These are phyloP conservation scores for Donacobius atricapilla DNA, from an alignment of 2,113 vertebrate genomes.

Conservation along the genomic window DNA sequence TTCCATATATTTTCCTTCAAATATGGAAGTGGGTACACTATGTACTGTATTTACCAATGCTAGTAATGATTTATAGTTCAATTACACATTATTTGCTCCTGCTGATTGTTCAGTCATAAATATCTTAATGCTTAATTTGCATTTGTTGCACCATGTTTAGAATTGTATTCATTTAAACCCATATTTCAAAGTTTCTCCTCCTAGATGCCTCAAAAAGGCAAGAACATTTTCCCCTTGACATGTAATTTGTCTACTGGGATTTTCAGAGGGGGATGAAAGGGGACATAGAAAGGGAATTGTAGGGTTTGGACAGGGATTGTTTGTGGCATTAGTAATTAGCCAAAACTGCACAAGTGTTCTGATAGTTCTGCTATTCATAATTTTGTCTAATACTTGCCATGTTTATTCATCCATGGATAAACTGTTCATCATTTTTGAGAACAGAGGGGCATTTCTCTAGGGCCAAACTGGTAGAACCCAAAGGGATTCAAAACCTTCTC, in stretches of 20 bases:
- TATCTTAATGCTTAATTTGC: slow-evolving; percentile 21
- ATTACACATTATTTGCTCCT: neutral
- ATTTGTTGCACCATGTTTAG: neutral
- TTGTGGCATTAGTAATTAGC: neutral
- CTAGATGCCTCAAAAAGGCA: neutral
- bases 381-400: neutral
- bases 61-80: neutral
- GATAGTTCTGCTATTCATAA: neutral
- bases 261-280: neutral
- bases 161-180: slow-evolving; percentile 8
- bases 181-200: neutral
- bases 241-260: neutral
- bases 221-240: slow-evolving; percentile 17
- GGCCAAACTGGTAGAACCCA: neutral
- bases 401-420: neutral
- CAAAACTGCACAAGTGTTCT: neutral
- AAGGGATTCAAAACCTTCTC: neutral
- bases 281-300: neutral
- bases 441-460: neutral
- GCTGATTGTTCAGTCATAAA: neutral
- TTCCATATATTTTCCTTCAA: neutral
- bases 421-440: neutral
- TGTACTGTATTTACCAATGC: neutral
- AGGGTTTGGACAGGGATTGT: neutral
- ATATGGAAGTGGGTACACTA: neutral